Conservation (phyloP, 2,888 invertebrate genomes). For the Rambutsinella grinnellia region DNA sequence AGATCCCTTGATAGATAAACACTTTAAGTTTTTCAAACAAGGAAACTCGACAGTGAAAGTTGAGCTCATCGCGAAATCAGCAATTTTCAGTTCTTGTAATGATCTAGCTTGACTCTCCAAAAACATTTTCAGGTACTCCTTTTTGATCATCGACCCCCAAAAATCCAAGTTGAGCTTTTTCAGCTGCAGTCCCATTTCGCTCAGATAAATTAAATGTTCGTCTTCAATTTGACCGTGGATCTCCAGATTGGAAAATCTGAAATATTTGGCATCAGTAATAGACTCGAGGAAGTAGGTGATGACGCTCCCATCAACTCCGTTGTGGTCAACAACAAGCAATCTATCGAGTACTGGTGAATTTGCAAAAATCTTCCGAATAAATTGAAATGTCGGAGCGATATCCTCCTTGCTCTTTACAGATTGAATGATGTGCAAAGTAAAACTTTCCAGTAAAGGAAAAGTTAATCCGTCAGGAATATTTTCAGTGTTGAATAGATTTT, state of each 20-base stretch:
- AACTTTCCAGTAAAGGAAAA: constrained; percentile 27
- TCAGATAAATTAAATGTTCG: constrained; percentile 45
- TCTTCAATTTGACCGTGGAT: constrained; percentile 58
- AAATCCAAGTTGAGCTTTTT: constrained; percentile 49
- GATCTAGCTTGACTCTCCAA: constrained; percentile 48
- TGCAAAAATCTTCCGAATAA: constrained; percentile 36
- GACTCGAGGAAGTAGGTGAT: constrained; percentile 30
- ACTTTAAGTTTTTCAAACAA: constrained; percentile 43
- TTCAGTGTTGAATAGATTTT: constrained; percentile 34
- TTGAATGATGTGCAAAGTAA: constrained; percentile 51
- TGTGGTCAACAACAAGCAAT: constrained; percentile 50
- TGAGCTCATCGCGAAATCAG: constrained; percentile 59
- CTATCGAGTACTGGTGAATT: constrained; percentile 34
- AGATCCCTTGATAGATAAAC: constrained; percentile 55
- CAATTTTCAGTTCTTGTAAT: constrained; percentile 44
- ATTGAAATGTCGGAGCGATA: constrained; percentile 38
- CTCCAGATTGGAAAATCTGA: constrained; percentile 25
- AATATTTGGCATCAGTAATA: constrained; percentile 20
- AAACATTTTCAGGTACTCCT: constrained; percentile 37
- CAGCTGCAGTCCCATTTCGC: constrained; percentile 40
- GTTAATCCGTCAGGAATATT: constrained; percentile 10
- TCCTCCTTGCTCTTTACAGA: constrained; percentile 28
- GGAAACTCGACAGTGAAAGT: constrained; percentile 53
- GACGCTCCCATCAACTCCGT: constrained; percentile 51
- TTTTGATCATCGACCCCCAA: constrained; percentile 51